Evolutionary conservation across 2,888 invertebrate genomes (phyloP), one percentile per base, ranked within the genome.

Genomic region (Cosmopolites sordidus): DNA sequence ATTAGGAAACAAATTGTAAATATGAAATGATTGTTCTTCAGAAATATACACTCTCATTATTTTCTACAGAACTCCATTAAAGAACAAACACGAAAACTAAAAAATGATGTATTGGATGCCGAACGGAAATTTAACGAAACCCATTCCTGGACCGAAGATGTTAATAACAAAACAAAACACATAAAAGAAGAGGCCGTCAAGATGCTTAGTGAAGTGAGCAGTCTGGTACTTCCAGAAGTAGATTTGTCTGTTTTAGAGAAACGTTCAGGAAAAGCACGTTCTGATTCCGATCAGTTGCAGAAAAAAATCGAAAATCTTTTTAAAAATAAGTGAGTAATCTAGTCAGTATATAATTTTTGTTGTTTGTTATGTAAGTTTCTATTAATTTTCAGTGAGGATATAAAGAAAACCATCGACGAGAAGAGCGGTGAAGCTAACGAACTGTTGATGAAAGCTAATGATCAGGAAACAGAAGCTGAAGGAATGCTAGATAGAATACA

Each of bases 401-500:
- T 83, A 1, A 74, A 87, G 3, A 73, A 72, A 0, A 79, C 84
- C 30, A 80, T 92, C 1, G 78, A 82, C 5, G 78, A 82, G 0
- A 85, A 89, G 63, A 78, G 82, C 1, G 71, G 68, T 0, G 75
- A 83, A 39, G 88, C 89, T 0, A 80, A 83, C 16, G 77, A 84
- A 16, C 76, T 94, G 15, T 73, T 91, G 12, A 77, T 81, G 1
- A 78, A 79, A 48, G 81, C 79, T 0, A 76, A 78, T 33, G 76
- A 78, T 43, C 86, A 89, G 63, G 92, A 94, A 69, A 83, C 85
- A 65, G 82, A 83, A 49, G 83, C 92, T 1, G 88, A 90, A 62
- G 87, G 88, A 56, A 77, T 94, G 8, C 71, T 96, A 48, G 84
- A 86, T 0, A 87, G 88, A 54, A 84, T 92, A 5, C 88, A 92